phyloP scores from a whole-genome alignment of 2,888 invertebrate species.

The Marasmarcha lunaedactyla region DNA sequence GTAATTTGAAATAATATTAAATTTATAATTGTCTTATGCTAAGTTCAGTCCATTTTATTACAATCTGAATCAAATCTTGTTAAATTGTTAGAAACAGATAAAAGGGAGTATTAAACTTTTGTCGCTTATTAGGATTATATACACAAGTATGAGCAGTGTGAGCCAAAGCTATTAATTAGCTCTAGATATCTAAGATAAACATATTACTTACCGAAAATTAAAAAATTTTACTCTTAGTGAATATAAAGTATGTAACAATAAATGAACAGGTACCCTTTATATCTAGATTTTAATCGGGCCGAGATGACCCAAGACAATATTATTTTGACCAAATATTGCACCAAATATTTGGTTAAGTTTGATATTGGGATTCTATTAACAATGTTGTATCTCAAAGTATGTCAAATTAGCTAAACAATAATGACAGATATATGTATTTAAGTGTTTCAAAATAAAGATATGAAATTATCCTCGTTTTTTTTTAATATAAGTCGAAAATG shows the following conservation, averaged over 20 bases:
- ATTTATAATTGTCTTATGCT: slow-evolving; percentile 12
- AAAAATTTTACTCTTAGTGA: slow-evolving; percentile 14
- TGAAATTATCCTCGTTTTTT: slow-evolving; percentile 18
- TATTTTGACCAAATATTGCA: slow-evolving; percentile 56
- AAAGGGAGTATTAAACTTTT: too few relatives aligned
- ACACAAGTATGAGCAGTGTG: not conserved
- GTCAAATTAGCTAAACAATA: slow-evolving; percentile 49
- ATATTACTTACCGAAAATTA: not conserved
- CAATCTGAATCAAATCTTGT: too few relatives aligned
- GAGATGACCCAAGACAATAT: slow-evolving; percentile 52
- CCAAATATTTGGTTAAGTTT: slow-evolving; percentile 53
- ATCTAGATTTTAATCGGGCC: slow-evolving; percentile 27
- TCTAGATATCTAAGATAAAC: not conserved
- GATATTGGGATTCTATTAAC: slow-evolving; percentile 37
- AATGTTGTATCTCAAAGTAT: slow-evolving; percentile 40
- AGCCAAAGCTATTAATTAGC: not conserved
- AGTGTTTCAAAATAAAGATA: slow-evolving; percentile 57
- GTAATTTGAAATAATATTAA: slow-evolving; percentile 23
- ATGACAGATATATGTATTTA: slow-evolving; percentile 24
- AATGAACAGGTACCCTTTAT: slow-evolving; percentile 25
- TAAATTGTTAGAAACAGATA: too few relatives aligned
- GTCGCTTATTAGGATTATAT: too few relatives aligned
- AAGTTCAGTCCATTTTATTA: slow-evolving; percentile 6
- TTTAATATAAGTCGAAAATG: too few relatives aligned
- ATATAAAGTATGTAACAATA: slow-evolving; percentile 21